phyloP scores from a whole-genome alignment of 2,888 invertebrate genomes.

The Drosophila ezoana region DNA sequence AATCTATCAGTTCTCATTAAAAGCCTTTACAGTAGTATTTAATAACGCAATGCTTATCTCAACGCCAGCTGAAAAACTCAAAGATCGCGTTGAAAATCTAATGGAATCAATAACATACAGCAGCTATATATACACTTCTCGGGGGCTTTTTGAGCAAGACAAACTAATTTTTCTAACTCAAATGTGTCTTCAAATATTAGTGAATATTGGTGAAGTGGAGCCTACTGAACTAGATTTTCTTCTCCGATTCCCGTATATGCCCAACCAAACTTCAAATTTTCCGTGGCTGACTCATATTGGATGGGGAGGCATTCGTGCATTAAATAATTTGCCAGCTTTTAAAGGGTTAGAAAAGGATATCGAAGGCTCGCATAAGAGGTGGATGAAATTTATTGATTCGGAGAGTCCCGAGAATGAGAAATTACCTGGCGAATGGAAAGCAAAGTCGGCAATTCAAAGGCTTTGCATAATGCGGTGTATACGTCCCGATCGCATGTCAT shows the following conservation, averaged over 20 bases:
- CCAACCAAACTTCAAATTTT: slow-evolving; percentile 91
- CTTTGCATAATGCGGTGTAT: slow-evolving; percentile 97
- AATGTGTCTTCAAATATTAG: slow-evolving; percentile 91
- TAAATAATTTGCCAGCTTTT: slow-evolving; percentile 92
- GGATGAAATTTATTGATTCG: slow-evolving; percentile 96
- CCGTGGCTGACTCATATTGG: slow-evolving; percentile 91
- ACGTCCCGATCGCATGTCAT: slow-evolving; percentile 97
- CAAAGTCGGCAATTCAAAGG: slow-evolving; percentile 92
- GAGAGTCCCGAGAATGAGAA: slow-evolving; percentile 97
- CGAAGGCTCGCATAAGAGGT: slow-evolving; percentile 95
- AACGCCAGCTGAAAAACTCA: slow-evolving; percentile 89
- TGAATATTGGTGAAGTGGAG: slow-evolving; percentile 88
- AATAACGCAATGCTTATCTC: slow-evolving; percentile 88
- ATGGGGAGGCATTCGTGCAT: slow-evolving; percentile 93
- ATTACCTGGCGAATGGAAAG: slow-evolving; percentile 98
- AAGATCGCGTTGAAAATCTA: slow-evolving; percentile 90
- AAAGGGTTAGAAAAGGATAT: slow-evolving; percentile 95
- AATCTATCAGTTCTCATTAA: slow-evolving; percentile 98
- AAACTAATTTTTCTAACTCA: slow-evolving; percentile 96
- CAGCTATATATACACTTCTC: slow-evolving; percentile 94
- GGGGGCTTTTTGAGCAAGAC: slow-evolving; percentile 96
- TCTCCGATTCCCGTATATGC: slow-evolving; percentile 93
- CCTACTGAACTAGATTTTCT: slow-evolving; percentile 93
- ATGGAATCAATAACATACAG: slow-evolving; percentile 95
- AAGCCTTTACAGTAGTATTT: slow-evolving; percentile 97